A percentile compares a stretch with the other conserved stretches of the same genome.
phyloP scores from a whole-genome alignment of 2,113 vertebrate species.

The Callocephalon fimbriatum region DNA sequence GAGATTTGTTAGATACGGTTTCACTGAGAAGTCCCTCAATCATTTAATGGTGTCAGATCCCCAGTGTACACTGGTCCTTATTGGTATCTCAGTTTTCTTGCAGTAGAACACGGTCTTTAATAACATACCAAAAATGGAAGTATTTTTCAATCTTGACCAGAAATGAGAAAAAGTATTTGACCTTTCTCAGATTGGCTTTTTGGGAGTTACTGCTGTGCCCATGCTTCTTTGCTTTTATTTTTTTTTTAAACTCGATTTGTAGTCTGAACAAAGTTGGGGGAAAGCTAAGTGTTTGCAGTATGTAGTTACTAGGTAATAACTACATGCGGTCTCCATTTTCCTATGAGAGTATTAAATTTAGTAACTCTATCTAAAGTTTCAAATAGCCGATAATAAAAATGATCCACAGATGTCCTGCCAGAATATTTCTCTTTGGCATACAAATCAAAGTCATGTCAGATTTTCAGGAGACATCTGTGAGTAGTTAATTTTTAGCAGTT shows the following conservation, averaged over 20 bases:
- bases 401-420: background rate
- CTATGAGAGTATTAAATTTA: background rate
- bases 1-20: background rate
- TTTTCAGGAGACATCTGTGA: background rate
- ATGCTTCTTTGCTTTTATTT: background rate
- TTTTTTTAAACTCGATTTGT: background rate
- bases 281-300: background rate
- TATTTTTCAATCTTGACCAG: background rate
- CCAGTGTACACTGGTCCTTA: background rate
- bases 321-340: background rate
- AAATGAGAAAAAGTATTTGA: background rate
- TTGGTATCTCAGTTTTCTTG: constrained; percentile 3
- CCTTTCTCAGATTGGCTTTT: background rate
- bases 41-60: background rate
- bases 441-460: background rate
- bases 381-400: background rate
- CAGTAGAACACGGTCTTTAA: background rate
- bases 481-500: background rate
- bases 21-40: background rate
- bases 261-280: background rate
- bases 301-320: background rate
- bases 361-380: background rate
- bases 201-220: background rate
- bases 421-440: background rate
- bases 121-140: constrained; percentile 1